Percentiles rank a stretch among this genome's conserved stretches.
These are phyloP conservation scores for Mythimna lalbum DNA, from an alignment of 2,888 invertebrate species.

Conservation along the genomic window DNA sequence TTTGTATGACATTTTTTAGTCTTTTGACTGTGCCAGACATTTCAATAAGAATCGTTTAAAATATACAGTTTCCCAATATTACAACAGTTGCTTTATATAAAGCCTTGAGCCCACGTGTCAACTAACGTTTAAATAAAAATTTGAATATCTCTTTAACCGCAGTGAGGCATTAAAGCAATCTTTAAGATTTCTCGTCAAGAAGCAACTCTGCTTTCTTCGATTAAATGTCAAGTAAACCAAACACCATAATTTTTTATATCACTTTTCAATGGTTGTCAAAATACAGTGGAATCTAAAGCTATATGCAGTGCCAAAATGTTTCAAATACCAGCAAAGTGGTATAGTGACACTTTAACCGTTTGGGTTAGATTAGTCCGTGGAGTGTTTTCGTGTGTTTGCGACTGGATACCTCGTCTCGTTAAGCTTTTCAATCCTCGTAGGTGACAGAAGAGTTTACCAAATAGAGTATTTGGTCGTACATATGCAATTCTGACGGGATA, in stretches of 20 bases:
- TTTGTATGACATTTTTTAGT: not conserved
- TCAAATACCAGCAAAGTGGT: not conserved
- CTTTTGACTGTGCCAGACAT: not conserved
- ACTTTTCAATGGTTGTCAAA: not conserved
- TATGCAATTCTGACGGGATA: too few species aligned
- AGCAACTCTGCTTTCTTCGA: slow-evolving; percentile 48
- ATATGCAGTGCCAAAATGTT: not conserved
- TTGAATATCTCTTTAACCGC: slow-evolving; percentile 50
- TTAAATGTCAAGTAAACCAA: slow-evolving; percentile 32
- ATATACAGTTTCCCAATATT: slow-evolving; percentile 31
- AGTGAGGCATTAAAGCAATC: slow-evolving; percentile 46
- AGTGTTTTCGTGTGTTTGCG: too few species aligned
- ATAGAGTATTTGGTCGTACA: too few species aligned
- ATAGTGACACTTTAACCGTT: too few species aligned
- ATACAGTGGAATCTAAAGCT: not conserved
- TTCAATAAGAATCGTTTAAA: slow-evolving; percentile 8
- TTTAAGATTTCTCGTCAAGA: slow-evolving; percentile 46
- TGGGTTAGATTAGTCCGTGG: too few species aligned
- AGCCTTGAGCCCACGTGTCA: slow-evolving; percentile 34
- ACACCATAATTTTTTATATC: slow-evolving; percentile 3
- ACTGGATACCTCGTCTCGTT: too few species aligned
- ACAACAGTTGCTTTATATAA: slow-evolving; percentile 25
- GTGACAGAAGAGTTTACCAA: too few species aligned
- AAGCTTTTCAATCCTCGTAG: too few species aligned
- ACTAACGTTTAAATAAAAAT: slow-evolving; percentile 48